Base-by-base conservation (phyloP, 2,888 invertebrate species). In the Nesidiocoris tenuis region DNA sequence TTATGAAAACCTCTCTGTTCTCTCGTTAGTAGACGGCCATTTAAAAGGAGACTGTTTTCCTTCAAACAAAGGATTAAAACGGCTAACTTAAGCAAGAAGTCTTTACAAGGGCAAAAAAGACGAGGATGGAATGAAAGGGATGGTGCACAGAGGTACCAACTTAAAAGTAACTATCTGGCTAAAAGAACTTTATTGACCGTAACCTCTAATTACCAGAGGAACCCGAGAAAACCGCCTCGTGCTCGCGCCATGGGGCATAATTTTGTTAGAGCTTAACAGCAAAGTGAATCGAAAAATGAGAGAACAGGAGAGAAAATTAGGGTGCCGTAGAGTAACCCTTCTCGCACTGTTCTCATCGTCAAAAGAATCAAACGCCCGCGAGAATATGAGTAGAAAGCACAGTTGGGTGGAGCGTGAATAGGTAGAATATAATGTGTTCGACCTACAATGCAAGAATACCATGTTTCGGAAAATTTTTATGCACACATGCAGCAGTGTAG, bases 141-240 rank as follows among this genome's bases (percentile, higher is more conserved):
- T 39, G n/a, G 39, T 39, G 39, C 39, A 39, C n/a, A n/a, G n/a
- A 12, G 39, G 39, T 39, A 39, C 39, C 39, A 39, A 39, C 39
- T 39, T 39, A 39, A 39, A 39, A 39, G 39, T 39, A 39, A 39
- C 39, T 39, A 39, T 39, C 39, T 39, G 39, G 39, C 5, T 39
- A 39, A 3, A 19, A 39, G 18, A 39, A 65, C 65, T 1, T 65
- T 65, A 65, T 65, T 65, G 65, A 39, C 39, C 65, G 39, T 65
- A 65, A 65, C 65, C 65, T 39, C 65, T 65, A 65, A 65, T 65
- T 39, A 65, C 65, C 65, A 3, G 39, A 3, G 39, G 39, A 12
- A 39, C 39, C 39, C 39, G 3, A 39, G 39, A 39, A n/a, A n/a
- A 39, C 39, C 39, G 39, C 39, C 39, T 39, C 39, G 39, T 12